Evolutionary conservation across 2,113 vertebrate species (phyloP), one percentile per base, ranked within the genome.

Genomic region (Equus quagga): DNA sequence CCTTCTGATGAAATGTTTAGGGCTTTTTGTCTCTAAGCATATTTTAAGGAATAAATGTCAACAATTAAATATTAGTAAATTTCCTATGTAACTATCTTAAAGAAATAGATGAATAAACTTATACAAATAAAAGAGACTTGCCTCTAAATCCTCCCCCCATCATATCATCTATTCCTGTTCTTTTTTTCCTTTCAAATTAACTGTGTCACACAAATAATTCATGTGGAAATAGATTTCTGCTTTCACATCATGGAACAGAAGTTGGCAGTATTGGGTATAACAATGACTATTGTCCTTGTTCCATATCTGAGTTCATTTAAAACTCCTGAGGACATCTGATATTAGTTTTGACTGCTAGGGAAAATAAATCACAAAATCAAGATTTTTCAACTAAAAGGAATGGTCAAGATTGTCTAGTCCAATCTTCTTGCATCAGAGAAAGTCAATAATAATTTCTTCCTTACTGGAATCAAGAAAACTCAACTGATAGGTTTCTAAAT

Each of bases 361-460:
- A 87, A 46, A 76, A 92, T 67, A 94, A 87, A 44, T 31, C 65
- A 91, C n/a, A 89, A 67, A 56, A 81, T 73, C 65, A 67, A 49
- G 24, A 86, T 79, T 78, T 91, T 86, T 24, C 46, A 69, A 79
- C 26, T 69, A 51, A 75, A 89, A 91, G 58, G n/a, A 81, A 64
- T 26, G 15, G 54, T 51, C 31, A 15, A 49, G 51, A 92, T n/a
- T 64, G 8, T 49, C 62, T 85, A 58, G 31, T 93, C 8, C 6
- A 31, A 91, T 93, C 10, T 79, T 93, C 49, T 46, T 21, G 10
- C 6, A 19, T 62, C 28, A 7, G 49, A 93, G 54, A 90, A 92
- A 90, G 62, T 84, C 87, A 83, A 60, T 89, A 95, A 75, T 78
- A 95, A 97, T 80, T 90, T 90, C 36, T 80, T 81, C 60, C 82